Conservation (phyloP, 1,140 invertebrate species). For the Psix sp. region DNA sequence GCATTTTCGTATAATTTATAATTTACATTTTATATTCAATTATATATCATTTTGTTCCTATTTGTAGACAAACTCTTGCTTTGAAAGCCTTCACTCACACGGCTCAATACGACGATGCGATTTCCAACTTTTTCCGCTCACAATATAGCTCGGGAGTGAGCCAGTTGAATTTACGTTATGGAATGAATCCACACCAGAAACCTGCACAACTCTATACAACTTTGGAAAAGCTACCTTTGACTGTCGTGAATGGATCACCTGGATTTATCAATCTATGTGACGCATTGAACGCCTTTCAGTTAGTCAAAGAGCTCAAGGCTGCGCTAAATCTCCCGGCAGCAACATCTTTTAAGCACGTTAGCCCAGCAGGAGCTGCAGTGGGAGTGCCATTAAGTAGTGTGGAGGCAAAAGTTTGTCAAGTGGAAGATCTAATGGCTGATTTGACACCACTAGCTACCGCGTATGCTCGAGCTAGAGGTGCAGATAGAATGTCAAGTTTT, state of each 20-base stretch:
- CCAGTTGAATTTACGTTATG: constrained; percentile 93
- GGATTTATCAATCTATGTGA: constrained; percentile 99
- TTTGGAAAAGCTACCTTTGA: constrained; percentile 88
- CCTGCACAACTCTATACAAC: constrained; percentile 95
- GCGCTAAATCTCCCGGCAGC: constrained; percentile 92
- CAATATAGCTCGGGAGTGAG: constrained; percentile 88
- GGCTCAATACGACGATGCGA: constrained; percentile 94
- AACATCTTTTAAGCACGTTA: constrained; percentile 98
- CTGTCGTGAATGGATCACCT: constrained; percentile 94
- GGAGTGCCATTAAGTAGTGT: constrained; percentile 85
- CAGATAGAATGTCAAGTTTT: constrained; percentile 99
- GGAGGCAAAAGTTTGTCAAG: constrained; percentile 94
- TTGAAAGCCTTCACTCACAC: constrained; percentile 98
- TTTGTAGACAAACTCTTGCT: constrained; percentile 83
- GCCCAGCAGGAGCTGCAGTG: constrained; percentile 96
- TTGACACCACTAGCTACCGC: constrained; percentile 94
- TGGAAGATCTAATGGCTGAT: constrained; percentile 87
- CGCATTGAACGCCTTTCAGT: constrained; percentile 97
- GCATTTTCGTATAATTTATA: no score
- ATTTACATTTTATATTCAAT: no score
- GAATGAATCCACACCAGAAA: constrained; percentile 99
- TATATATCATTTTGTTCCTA: no score
- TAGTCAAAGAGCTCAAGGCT: constrained; percentile 91
- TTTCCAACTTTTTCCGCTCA: constrained; percentile 96
- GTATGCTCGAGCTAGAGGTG: constrained; percentile 96